A percentile compares a stretch with the other conserved stretches of the same genome.
Evolutionary conservation across 2,113 vertebrate species (phyloP).

Genomic region (Python bivittatus): DNA sequence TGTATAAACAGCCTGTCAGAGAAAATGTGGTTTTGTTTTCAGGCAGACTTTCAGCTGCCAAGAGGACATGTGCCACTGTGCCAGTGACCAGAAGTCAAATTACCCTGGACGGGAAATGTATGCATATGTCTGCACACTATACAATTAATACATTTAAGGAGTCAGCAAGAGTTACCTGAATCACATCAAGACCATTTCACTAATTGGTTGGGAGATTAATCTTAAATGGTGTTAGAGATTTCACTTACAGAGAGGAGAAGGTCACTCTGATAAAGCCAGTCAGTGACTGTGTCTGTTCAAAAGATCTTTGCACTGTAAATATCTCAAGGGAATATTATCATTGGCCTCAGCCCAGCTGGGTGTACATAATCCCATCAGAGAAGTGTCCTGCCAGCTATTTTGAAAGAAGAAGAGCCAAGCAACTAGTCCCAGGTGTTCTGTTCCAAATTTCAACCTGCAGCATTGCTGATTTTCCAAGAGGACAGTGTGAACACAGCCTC

Average conservation of each 20-base stretch:
- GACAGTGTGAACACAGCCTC: neutral
- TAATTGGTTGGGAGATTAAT: conserved; percentile 55
- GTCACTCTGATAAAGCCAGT: conserved; percentile 1
- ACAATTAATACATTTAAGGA: conserved; percentile 30
- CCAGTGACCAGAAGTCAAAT: conserved; percentile 63
- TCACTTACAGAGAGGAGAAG: conserved; percentile 7
- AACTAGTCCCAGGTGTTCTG: neutral
- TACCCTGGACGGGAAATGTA: conserved; percentile 54
- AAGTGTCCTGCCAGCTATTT: neutral
- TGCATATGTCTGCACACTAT: neutral
- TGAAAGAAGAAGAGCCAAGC: neutral
- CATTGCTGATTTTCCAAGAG: neutral
- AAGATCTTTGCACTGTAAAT: conserved; percentile 29
- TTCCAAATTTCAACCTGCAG: neutral
- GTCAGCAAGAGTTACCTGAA: conserved; percentile 32
- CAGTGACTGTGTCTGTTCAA: conserved; percentile 21
- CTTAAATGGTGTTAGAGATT: conserved; percentile 19
- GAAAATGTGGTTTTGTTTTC: conserved; percentile 74
- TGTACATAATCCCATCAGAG: neutral
- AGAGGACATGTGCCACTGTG: conserved; percentile 58
- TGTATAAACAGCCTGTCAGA: conserved; percentile 69
- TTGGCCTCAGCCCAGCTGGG: neutral
- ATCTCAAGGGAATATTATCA: neutral
- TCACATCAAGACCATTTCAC: conserved; percentile 50
- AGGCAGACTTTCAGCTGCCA: conserved; percentile 66